Evolutionary conservation across 2,888 invertebrate species (phyloP).

Genomic region (Andricus curvator): DNA sequence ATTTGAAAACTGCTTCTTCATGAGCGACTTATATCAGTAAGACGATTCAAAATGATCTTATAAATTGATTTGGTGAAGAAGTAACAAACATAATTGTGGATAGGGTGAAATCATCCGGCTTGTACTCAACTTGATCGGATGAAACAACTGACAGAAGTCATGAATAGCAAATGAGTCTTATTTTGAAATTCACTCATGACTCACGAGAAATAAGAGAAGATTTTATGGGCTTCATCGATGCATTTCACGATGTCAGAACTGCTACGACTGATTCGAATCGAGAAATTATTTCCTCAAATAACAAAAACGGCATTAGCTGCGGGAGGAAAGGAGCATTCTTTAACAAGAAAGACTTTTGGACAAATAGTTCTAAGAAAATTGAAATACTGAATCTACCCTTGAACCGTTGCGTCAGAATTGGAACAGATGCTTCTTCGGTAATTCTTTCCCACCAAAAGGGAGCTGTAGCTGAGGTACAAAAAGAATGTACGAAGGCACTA

Average conservation of each 20-base stretch:
- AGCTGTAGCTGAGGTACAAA: no score
- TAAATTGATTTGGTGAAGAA: constrained; percentile 43
- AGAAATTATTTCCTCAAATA: no score
- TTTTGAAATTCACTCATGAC: constrained; percentile 48
- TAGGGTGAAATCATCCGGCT: background rate
- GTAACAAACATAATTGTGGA: constrained; percentile 16
- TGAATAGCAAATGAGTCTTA: constrained; percentile 48
- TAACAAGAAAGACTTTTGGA: no score
- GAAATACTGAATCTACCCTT: no score
- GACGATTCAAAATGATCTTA: constrained; percentile 50
- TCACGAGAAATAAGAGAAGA: constrained; percentile 42
- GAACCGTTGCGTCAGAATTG: no score
- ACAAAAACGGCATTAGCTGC: background rate
- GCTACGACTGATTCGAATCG: no score
- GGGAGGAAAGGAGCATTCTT: background rate
- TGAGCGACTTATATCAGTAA: constrained; percentile 51
- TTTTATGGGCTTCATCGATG: constrained; percentile 49
- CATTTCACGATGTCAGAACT: background rate
- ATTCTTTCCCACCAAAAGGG: no score
- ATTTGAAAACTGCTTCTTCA: constrained; percentile 44
- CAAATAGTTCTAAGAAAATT: no score
- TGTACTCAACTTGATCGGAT: constrained; percentile 50
- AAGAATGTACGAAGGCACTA: no score
- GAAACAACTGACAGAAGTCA: constrained; percentile 51
- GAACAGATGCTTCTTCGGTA: no score